Percentiles rank a stretch among this genome's conserved stretches.
These are phyloP conservation scores for Drosophila anomelani DNA, from an alignment of 2,888 invertebrate genomes.

Conservation along the genomic window DNA sequence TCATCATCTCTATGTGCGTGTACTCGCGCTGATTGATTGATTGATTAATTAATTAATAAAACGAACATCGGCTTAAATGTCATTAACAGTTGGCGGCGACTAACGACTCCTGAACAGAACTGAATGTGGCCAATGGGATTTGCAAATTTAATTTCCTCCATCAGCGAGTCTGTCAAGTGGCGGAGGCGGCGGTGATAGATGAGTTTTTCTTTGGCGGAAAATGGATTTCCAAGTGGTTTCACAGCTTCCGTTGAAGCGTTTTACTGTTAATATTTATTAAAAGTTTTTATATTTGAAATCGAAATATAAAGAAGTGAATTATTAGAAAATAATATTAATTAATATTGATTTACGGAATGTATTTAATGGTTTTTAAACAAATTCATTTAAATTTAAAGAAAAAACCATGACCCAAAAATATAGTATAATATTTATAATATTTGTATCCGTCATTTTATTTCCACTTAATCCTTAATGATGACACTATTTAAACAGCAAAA, in stretches of 20 bases:
- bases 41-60: conserved; percentile 69
- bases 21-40: conserved; percentile 55
- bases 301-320: background rate
- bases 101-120: conserved; percentile 40
- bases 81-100: conserved; percentile 54
- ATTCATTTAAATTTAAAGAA: background rate
- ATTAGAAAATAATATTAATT: background rate
- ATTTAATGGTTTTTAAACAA: background rate
- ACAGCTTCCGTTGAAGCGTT: background rate
- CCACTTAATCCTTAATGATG: background rate
- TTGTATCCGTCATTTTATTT: background rate
- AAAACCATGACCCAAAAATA: background rate
- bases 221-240: conserved; percentile 20
- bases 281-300: background rate
- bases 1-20: conserved; percentile 2
- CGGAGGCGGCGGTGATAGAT: conserved; percentile 32
- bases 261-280: background rate
- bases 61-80: conserved; percentile 50
- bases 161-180: conserved; percentile 19
- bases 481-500: background rate
- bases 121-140: conserved; percentile 35
- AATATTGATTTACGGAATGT: background rate
- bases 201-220: conserved; percentile 7
- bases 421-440: background rate
- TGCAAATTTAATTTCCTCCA: conserved; percentile 62